phyloP scores from a whole-genome alignment of 2,113 vertebrate species.

The Progne subis region DNA sequence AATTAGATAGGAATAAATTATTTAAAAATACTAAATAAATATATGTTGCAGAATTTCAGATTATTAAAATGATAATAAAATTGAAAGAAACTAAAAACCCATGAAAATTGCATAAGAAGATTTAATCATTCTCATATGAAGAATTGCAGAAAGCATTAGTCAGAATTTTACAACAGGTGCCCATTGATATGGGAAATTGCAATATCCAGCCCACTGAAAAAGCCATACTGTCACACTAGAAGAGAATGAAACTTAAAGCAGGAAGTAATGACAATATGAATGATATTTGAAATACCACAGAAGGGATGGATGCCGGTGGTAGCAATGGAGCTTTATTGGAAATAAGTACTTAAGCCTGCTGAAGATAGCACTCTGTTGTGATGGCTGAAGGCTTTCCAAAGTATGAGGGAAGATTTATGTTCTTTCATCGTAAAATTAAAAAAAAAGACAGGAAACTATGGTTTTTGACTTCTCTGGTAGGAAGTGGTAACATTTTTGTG shows the following conservation, averaged over 20 bases:
- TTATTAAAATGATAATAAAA: neutral
- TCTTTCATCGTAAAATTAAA: neutral
- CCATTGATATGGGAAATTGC: neutral
- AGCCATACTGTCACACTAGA: neutral
- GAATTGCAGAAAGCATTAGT: neutral
- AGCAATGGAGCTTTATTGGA: neutral
- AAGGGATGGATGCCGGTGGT: neutral
- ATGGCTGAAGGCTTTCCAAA: neutral
- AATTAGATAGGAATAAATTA: neutral
- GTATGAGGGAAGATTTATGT: neutral
- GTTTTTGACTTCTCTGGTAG: neutral
- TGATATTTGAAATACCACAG: neutral
- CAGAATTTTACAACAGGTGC: neutral
- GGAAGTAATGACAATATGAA: neutral
- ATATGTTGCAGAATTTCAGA: neutral
- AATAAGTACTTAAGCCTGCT: neutral
- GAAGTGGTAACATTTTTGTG: neutral
- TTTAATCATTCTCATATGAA: neutral
- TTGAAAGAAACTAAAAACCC: neutral
- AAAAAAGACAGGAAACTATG: neutral
- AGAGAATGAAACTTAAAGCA: neutral
- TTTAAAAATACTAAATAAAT: neutral
- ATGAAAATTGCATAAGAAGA: neutral
- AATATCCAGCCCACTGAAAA: neutral
- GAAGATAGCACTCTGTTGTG: neutral